phyloP scores from a whole-genome alignment of 2,113 vertebrate species.

The Platysternon megacephalum region DNA sequence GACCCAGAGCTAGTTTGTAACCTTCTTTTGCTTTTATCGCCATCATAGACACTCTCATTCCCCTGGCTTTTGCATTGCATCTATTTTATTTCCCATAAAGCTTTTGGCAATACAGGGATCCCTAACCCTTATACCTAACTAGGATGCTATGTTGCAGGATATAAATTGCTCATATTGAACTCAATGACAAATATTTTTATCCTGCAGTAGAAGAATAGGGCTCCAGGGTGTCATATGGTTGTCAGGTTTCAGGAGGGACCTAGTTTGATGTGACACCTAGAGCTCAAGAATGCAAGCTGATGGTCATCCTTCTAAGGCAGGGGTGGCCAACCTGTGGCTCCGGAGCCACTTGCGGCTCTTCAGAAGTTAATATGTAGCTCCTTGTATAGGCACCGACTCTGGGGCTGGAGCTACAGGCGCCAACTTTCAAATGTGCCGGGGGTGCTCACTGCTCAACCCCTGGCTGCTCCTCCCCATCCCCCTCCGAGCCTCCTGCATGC shows the following conservation, averaged over 20 bases:
- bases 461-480: too few relatives aligned
- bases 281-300: background rate
- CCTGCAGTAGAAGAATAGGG: background rate
- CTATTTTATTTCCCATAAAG: background rate
- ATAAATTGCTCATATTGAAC: background rate
- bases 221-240: background rate
- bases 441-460: too few relatives aligned
- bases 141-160: background rate
- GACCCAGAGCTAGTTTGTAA: background rate
- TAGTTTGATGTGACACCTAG: background rate
- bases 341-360: too few relatives aligned
- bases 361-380: too few relatives aligned
- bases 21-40: background rate
- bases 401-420: too few relatives aligned
- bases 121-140: background rate
- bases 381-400: too few relatives aligned
- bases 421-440: too few relatives aligned
- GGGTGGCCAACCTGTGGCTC: too few relatives aligned
- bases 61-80: background rate
- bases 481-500: too few relatives aligned
- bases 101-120: background rate
- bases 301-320: background rate
- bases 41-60: background rate
- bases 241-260: background rate
- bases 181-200: background rate